Conservation (phyloP, 2,888 invertebrate species). For the Mylabris sibirica region DNA sequence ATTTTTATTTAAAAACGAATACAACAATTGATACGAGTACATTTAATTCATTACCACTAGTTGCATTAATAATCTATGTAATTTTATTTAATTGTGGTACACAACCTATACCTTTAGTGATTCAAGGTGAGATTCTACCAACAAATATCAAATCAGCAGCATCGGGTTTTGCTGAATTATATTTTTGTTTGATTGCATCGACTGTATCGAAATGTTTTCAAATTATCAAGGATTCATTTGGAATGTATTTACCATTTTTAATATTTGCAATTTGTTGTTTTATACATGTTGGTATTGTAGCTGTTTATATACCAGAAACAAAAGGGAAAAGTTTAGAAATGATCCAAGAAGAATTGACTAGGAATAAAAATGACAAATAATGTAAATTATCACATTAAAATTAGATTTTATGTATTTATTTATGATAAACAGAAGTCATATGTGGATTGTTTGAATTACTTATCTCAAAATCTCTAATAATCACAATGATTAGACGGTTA, state of each 20-base stretch:
- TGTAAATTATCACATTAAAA: background rate
- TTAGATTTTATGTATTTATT: background rate
- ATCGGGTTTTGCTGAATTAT: constrained; percentile 65
- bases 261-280: constrained; percentile 69
- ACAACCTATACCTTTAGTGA: constrained; percentile 64
- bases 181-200: constrained; percentile 62
- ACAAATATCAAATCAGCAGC: constrained; percentile 66
- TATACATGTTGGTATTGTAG: constrained; percentile 68
- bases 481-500: too few species aligned
- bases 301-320: constrained; percentile 71
- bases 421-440: background rate
- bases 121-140: constrained; percentile 66
- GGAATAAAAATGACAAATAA: background rate
- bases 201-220: constrained; percentile 62
- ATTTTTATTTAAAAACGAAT: constrained; percentile 61
- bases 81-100: constrained; percentile 64
- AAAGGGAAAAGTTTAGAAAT: constrained; percentile 74
- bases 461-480: too few species aligned
- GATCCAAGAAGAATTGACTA: constrained; percentile 65
- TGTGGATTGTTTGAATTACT: background rate
- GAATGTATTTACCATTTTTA: constrained; percentile 72
- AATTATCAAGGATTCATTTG: constrained; percentile 65
- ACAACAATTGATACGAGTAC: constrained; percentile 53
- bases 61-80: constrained; percentile 62
- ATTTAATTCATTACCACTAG: constrained; percentile 60